Percentiles rank a stretch among this genome's conserved stretches.
phyloP scores from a whole-genome alignment of 2,113 vertebrate species.

The Saimiri boliviensis region DNA sequence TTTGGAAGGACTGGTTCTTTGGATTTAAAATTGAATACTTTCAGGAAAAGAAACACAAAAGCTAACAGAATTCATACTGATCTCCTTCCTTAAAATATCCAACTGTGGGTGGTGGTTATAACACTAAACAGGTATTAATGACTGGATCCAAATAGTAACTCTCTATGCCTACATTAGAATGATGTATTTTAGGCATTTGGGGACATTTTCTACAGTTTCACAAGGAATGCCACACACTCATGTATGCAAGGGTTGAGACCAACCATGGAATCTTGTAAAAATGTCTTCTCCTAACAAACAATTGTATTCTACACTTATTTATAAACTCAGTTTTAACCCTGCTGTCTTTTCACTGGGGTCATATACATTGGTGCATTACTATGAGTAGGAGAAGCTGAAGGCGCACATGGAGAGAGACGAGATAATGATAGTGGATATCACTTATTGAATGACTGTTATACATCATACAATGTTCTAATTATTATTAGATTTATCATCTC shows the following conservation, averaged over 20 bases:
- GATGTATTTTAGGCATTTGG: not conserved
- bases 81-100: not conserved
- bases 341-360: not conserved
- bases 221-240: not conserved
- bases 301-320: not conserved
- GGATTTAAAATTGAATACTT: conserved; percentile 14
- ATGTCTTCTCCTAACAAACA: not conserved
- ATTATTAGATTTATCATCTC: not conserved
- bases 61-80: not conserved
- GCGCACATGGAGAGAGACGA: not conserved
- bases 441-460: not conserved
- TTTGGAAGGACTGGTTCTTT: conserved; percentile 42
- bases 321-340: not conserved
- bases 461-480: not conserved
- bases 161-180: not conserved
- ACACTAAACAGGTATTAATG: conserved; percentile 6
- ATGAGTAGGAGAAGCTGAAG: not conserved
- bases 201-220: not conserved
- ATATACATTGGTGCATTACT: not conserved
- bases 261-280: not conserved
- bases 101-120: not conserved
- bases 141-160: not conserved
- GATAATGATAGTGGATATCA: not conserved
- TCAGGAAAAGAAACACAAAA: conserved; percentile 6
- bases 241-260: not conserved